phyloP scores from a whole-genome alignment of 1,140 invertebrate species.

The Uloborus diversus region DNA sequence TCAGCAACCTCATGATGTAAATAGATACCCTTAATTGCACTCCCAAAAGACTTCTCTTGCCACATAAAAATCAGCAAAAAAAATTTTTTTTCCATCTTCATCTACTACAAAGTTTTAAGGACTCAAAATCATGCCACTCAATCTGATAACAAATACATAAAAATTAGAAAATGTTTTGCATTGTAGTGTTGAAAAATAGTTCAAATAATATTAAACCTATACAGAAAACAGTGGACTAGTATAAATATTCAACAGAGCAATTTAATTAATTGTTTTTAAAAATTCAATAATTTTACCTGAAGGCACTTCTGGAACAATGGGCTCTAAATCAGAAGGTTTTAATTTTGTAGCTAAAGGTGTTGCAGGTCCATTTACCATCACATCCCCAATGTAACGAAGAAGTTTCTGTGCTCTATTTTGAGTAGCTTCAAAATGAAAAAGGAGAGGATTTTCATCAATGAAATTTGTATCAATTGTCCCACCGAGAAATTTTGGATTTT shows the following conservation, averaged over 20 bases:
- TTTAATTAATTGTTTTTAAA: neutral
- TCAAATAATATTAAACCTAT: neutral
- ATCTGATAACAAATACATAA: too few species aligned
- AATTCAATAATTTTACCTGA: conserved; percentile 21
- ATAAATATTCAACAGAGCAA: neutral
- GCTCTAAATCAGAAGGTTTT: conserved; percentile 86
- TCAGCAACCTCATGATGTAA: too few species aligned
- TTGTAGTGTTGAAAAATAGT: too few species aligned
- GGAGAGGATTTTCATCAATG: conserved; percentile 97
- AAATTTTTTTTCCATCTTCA: too few species aligned
- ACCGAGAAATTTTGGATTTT: conserved; percentile 96
- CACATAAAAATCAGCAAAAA: too few species aligned
- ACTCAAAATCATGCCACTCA: too few species aligned
- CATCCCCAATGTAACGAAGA: conserved; percentile 85
- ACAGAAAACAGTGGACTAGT: neutral
- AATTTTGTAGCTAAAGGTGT: conserved; percentile 92
- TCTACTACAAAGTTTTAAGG: too few species aligned
- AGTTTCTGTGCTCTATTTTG: conserved; percentile 97
- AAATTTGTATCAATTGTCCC: conserved; percentile 97
- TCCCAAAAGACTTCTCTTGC: too few species aligned
- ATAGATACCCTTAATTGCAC: too few species aligned
- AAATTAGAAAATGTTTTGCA: too few species aligned
- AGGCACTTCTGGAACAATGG: conserved; percentile 83
- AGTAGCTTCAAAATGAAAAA: conserved; percentile 89
- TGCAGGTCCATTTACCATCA: conserved; percentile 95